Base-by-base conservation (phyloP, 2,888 invertebrate species). In the Cyrtodaria siliqua region DNA sequence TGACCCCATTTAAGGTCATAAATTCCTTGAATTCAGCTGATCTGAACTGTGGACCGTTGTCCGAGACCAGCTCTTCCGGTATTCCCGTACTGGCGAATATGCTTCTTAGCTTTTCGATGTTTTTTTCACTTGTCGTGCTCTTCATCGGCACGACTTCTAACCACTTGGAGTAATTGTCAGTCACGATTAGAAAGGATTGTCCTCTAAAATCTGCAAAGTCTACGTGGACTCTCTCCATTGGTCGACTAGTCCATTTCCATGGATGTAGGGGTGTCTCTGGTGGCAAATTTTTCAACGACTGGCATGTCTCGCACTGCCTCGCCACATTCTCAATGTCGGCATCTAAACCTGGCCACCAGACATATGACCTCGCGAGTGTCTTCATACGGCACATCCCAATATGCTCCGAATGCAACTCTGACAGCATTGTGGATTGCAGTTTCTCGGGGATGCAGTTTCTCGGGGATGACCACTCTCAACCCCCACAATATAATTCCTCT, bases 21-120 rank as follows among this genome's bases (percentile, higher is more conserved):
- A 82, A 79, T 12, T 8, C 12, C 47, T 76, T 18, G 49, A 80
- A 80, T n/a, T 74, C 69, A 1, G 1, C 42, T 0, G 75, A 72
- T 14, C 63, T 66, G 40, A 80, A 80, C 33, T 68, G 62, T 4
- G 78, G 72, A n/a, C 66, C 80, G 42, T 78, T 83, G 24, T 71
- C 68, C 0, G 27, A 52, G 0, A 79, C 63, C n/a, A 71, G 14
- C 6, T 60, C 57, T 29, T 62, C 57, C 16, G 70, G 71, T 8
- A 79, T 12, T 9, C 76, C 67, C 42, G 57, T 49, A 16, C 61
- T 49, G 1, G 69, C 57, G 60, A 81, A 81, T 14, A 68, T 47
- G 12, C 2, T 42, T 27, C 69, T 61, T 14, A 68, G 60, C n/a
- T n/a, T n/a, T n/a, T n/a, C n/a, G n/a, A n/a, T n/a, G n/a, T 12